Base-by-base conservation (phyloP, 2,113 vertebrate genomes). In the Gavia stellata region DNA sequence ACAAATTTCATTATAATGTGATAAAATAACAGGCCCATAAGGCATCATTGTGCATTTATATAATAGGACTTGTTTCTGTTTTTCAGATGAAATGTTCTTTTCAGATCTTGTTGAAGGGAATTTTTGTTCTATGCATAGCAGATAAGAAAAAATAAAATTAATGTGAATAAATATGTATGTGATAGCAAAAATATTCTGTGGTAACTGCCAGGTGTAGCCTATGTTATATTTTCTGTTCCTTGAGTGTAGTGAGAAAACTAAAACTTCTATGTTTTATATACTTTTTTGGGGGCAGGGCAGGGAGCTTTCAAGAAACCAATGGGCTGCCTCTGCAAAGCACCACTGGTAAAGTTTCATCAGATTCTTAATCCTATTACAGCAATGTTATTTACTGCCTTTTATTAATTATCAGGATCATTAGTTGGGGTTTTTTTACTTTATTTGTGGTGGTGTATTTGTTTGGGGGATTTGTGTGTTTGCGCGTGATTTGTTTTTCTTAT, bases 391-490 rank as follows among this genome's bases (percentile, higher is more conserved):
- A 19, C 11, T 86, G 38, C 4, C 4, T 70, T 80, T 72, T 50
- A 36, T n/a, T 53, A 56, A 68, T 65, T 70, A 38, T 50, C 3
- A 25, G 17, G 3, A 33, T 44, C 0, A 3, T 40, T 44, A 13
- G 5, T 40, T 29, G 34, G 1, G 4, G 0, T 1, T 26, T 12
- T 72, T 50, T 16, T 4, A 14, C 11, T 74, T 71, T 14, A 1
- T 50, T 75, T 53, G 34, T 59, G 10, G 5, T 67, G 1, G 6
- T 7, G 7, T 7, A 4, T 36, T 40, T 90, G 10, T 80, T 50
- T n/a, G 4, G 7, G 5, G 1, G 3, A 0, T 3, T 4, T 24
- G 3, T 40, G 7, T 45, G 34, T 78, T 75, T 77, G 3, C 3
- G 0, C 5, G 15, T 56, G 5, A 23, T 58, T 81, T 73, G 11